These are phyloP conservation scores for Pinctada fucata DNA, from an alignment of 2,888 invertebrate genomes.

Conservation along the genomic window DNA sequence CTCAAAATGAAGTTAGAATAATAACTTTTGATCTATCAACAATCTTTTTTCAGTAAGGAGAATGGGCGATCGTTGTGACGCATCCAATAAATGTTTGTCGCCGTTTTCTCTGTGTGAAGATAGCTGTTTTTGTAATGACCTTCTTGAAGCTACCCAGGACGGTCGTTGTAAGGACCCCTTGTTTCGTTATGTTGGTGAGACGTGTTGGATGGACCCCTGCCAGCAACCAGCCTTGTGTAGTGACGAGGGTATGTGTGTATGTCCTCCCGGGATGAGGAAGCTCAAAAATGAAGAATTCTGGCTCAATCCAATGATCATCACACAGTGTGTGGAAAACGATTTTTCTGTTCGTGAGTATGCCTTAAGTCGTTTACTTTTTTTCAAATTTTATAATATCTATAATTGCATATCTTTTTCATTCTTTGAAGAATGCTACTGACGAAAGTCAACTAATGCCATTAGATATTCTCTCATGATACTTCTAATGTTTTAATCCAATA, in stretches of 20 bases:
- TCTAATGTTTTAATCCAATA: no score
- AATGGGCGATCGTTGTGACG: constrained; percentile 30
- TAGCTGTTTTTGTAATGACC: constrained; percentile 47
- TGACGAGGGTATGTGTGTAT: constrained; percentile 47
- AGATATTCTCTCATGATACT: no score
- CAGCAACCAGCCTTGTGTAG: constrained; percentile 21
- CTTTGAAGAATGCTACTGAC: no score
- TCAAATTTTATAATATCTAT: no score
- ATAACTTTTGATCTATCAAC: no score
- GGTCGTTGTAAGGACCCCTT: constrained; percentile 56
- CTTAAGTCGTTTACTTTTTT: neutral
- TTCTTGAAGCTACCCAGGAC: constrained; percentile 51
- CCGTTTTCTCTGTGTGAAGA: constrained; percentile 50
- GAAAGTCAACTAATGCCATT: no score
- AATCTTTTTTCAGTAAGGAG: constrained; percentile 24
- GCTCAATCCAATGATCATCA: constrained; percentile 52
- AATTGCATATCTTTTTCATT: no score
- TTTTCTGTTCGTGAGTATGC: constrained; percentile 54
- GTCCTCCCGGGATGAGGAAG: constrained; percentile 48
- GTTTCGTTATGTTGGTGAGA: constrained; percentile 50
- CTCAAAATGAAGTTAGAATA: no score
- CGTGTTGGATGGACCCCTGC: constrained; percentile 40
- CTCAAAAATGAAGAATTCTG: constrained; percentile 53
- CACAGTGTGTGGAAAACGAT: constrained; percentile 47
- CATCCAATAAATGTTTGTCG: constrained; percentile 50